Evolutionary conservation across 2,113 vertebrate species (phyloP), one percentile per base, ranked within the genome.

Genomic region (Gallinago paraguaiae): DNA sequence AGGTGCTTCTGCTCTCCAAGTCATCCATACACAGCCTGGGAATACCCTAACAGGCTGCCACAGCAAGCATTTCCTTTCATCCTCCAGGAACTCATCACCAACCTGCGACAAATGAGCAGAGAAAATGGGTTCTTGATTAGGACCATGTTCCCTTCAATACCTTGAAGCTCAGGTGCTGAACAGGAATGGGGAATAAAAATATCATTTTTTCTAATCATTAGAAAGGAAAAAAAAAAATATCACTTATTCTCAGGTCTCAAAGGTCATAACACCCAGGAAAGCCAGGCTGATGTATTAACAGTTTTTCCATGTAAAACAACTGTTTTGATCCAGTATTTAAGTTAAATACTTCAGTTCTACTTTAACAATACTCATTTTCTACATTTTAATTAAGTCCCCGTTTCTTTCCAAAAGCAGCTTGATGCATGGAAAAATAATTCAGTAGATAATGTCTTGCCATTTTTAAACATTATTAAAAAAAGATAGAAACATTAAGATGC

Each of bases 401-500:
- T 59, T 91, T 93, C 83, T 86, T 71, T 19, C 86, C 77, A 51
- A 88, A 88, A 91, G 68, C 51, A 68, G 80, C n/a, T 77, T 68
- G 88, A 81, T 86, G 69, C 69, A 68, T 60, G 17, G 77, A 88
- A 57, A 91, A 92, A 17, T 56, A 95, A 89, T 91, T 91, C 69
- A 45, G 39, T 9, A 81, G 86, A 92, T 92, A 86, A 94, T 19
- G 48, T 54, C 61, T 71, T 86, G 43, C 69, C 83, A 78, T 88
- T 93, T 95, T 91, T 75, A 86, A 95, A 88, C 24, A 74, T 91
- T 95, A 94, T 93, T 94, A 31, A 81, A 94, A 92, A 91, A 93
- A 92, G 75, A 93, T 3, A 86, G 64, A 92, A 97, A 95, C 30
- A 78, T 91, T 92, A 95, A 95, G 86, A 96, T 93, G 92, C 77